These are phyloP conservation scores for Lithobius niger DNA, from an alignment of 1,140 invertebrate species.

Conservation along the genomic window DNA sequence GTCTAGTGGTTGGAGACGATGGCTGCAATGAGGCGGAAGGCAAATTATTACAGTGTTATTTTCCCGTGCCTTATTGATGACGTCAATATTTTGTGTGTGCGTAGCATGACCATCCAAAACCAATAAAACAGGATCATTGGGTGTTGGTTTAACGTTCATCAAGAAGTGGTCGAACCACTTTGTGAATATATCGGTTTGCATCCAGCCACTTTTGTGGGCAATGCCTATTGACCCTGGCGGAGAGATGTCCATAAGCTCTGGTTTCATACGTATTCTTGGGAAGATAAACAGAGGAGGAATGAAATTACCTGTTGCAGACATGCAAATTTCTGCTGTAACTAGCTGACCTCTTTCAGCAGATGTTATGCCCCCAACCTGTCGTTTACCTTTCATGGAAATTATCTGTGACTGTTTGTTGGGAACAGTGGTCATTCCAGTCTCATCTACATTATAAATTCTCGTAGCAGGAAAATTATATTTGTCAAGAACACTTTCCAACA, in stretches of 20 bases:
- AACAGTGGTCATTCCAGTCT: constrained; percentile 15
- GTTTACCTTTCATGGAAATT: constrained; percentile 9
- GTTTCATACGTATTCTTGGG: neutral
- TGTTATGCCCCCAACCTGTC: neutral
- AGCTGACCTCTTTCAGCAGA: constrained; percentile 6
- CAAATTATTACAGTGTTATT: constrained; percentile 27
- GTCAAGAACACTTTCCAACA: neutral
- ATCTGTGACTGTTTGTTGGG: constrained; percentile 9
- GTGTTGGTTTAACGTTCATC: constrained; percentile 13
- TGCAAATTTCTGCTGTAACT: neutral
- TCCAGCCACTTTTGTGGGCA: neutral
- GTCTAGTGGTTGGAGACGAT: constrained; percentile 32
- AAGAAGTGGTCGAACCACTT: constrained; percentile 29
- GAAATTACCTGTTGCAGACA: neutral
- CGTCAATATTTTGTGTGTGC: constrained; percentile 28
- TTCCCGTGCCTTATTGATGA: constrained; percentile 25
- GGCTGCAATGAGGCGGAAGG: constrained; percentile 25
- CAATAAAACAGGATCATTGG: constrained; percentile 24
- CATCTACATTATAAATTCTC: constrained; percentile 14
- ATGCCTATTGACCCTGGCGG: neutral
- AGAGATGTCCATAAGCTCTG: neutral
- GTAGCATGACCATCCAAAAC: constrained; percentile 30
- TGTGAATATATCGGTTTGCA: constrained; percentile 26
- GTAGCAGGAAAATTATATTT: constrained; percentile 6
- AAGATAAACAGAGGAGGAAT: neutral